Base-by-base conservation (phyloP, 2,888 invertebrate species). In the Dryomyza anilis region DNA sequence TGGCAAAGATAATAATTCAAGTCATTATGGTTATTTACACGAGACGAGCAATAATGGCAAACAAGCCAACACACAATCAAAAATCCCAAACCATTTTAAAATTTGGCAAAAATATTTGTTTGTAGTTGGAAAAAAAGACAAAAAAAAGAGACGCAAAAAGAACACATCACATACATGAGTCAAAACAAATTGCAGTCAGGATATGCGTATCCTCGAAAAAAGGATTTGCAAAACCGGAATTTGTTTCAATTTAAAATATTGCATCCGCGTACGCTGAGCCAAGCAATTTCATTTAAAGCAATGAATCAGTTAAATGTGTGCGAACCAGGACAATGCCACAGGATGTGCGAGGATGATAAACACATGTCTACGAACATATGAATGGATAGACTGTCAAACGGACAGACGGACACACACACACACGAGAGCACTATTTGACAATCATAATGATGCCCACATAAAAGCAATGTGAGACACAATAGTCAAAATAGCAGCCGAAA, bases 161-260 rank as follows among this genome's bases (percentile, higher is more conserved):
- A n/a, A n/a, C n/a, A n/a, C n/a, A n/a, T n/a, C n/a, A n/a, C n/a
- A n/a, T n/a, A n/a, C n/a, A n/a, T n/a, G n/a, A n/a, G n/a, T n/a
- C n/a, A n/a, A n/a, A n/a, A n/a, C n/a, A n/a, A n/a, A n/a, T n/a
- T n/a, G n/a, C n/a, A n/a, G n/a, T n/a, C n/a, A n/a, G n/a, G n/a
- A n/a, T n/a, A n/a, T n/a, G n/a, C n/a, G n/a, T n/a, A n/a, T n/a
- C n/a, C n/a, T n/a, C n/a, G n/a, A 57, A 43, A 62, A 58, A 62
- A 14, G 21, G 29, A 33, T 55, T 60, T 8, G 30, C 19, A 53
- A 52, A 68, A 64, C 62, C 67, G 63, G 63, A 69, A 69, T 69
- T 69, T 65, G 68, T 65, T 69, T 69, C 68, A 67, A 64, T 69
- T 69, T 67, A 69, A 69, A 69, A 69, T 69, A 69, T 69, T 65